These are phyloP conservation scores for Serilophus lunatus DNA, from an alignment of 2,113 vertebrate species.

Conservation along the genomic window DNA sequence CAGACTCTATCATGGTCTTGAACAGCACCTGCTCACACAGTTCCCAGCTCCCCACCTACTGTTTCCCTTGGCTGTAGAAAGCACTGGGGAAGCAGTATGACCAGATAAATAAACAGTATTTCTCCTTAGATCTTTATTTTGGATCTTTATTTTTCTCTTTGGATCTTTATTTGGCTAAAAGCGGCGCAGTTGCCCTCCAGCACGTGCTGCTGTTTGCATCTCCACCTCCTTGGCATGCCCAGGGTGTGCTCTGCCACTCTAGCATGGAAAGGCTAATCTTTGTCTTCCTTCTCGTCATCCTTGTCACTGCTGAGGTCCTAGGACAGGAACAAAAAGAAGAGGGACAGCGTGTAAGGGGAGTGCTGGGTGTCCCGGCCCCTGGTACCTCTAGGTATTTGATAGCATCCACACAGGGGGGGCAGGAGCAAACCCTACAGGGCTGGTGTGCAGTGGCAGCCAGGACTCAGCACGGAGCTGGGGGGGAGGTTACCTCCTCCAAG, in stretches of 20 bases:
- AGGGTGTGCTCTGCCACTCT: accelerated
- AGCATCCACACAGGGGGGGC: background rate
- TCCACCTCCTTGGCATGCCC: accelerated
- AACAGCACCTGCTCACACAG: background rate
- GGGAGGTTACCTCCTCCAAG: conserved; percentile 18
- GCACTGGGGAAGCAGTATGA: accelerated
- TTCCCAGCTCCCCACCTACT: background rate
- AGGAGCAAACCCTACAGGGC: background rate
- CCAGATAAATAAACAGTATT: background rate
- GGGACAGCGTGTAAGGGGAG: background rate
- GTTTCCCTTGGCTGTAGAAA: background rate
- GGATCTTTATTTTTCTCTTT: conserved; percentile 32
- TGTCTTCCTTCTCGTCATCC: background rate
- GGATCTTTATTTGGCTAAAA: conserved; percentile 34
- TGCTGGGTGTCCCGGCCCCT: accelerated
- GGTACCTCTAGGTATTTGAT: background rate
- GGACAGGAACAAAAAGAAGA: background rate
- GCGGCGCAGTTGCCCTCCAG: background rate
- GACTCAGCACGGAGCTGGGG: background rate
- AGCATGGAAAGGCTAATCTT: background rate
- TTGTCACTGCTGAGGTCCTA: background rate
- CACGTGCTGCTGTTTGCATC: accelerated
- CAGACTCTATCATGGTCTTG: background rate
- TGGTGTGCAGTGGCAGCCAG: background rate
- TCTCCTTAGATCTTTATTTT: conserved; percentile 33